phyloP scores from a whole-genome alignment of 1,140 invertebrate genomes.

The Nebria ingens region DNA sequence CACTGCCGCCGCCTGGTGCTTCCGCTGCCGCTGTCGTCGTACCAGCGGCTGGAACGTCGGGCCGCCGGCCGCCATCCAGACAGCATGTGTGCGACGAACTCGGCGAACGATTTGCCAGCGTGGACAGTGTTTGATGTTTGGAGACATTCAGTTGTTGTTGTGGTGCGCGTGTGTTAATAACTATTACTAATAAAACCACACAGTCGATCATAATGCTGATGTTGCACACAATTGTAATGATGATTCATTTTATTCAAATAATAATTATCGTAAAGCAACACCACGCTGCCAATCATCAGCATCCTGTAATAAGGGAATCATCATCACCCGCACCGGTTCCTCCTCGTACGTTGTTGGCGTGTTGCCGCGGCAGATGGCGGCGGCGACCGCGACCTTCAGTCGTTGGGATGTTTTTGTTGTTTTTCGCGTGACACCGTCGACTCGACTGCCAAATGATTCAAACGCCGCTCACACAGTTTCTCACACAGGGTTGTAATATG shows the following conservation, averaged over 20 bases:
- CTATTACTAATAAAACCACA: background rate
- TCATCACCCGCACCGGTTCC: background rate
- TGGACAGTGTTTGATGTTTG: constrained; percentile 43
- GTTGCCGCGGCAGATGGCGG: background rate
- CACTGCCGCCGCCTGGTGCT: constrained; percentile 24
- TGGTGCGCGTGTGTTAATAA: background rate
- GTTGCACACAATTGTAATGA: too few relatives aligned
- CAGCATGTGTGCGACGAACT: constrained; percentile 41
- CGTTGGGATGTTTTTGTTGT: background rate
- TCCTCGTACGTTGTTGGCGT: background rate
- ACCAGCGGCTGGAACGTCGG: constrained; percentile 33
- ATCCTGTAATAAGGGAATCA: too few relatives aligned
- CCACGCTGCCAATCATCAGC: too few relatives aligned
- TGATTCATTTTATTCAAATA: too few relatives aligned
- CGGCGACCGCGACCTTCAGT: background rate
- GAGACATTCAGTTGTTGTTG: background rate
- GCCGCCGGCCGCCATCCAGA: constrained; percentile 29
- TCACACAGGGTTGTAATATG: too few relatives aligned
- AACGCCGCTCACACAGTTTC: background rate
- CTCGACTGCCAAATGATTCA: background rate
- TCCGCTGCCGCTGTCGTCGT: constrained; percentile 22
- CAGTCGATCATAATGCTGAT: too few relatives aligned
- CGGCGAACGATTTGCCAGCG: constrained; percentile 40
- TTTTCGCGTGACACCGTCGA: background rate
- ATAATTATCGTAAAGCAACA: too few relatives aligned